A percentile compares a stretch with the other conserved stretches of the same genome.
Conservation (phyloP, 2,113 vertebrate species). For the Rhodinocichla rosea region DNA sequence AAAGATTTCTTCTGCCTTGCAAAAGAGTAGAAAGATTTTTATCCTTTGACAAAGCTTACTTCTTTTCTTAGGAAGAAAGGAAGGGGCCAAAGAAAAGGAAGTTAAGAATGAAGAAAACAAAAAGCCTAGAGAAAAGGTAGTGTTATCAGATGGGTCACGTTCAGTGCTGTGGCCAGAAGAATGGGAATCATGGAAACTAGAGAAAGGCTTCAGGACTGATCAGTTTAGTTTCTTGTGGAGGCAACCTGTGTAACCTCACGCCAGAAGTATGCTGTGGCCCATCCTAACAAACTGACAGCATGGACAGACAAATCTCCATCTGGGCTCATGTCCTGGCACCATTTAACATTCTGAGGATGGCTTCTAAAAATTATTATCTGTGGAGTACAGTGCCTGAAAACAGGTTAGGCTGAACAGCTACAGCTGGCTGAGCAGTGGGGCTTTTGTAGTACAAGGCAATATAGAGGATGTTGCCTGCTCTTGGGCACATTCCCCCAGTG, state of each 20-base stretch:
- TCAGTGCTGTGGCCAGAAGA: neutral
- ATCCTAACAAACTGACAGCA: neutral
- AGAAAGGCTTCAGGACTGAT: neutral
- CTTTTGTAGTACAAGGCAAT: neutral
- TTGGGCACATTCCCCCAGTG: neutral
- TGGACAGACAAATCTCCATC: neutral
- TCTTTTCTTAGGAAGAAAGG: neutral
- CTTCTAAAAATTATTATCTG: neutral
- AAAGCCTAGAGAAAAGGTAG: neutral
- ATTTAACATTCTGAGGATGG: neutral
- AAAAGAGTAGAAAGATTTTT: neutral
- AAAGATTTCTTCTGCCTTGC: conserved; percentile 24
- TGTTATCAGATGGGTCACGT: neutral
- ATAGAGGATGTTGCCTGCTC: neutral
- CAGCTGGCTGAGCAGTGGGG: neutral
- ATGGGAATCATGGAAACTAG: neutral
- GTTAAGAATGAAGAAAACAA: neutral
- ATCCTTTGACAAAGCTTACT: conserved; percentile 12
- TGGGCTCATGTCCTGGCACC: neutral
- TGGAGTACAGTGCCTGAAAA: neutral
- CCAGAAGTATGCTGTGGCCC: neutral
- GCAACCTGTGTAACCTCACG: neutral
- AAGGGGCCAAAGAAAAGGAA: neutral
- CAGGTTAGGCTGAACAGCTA: neutral
- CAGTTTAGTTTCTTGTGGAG: neutral